Evolutionary conservation across 1,140 invertebrate genomes (phyloP), one percentile per base, ranked within the genome.

Genomic region (Drosophila ercepeae): DNA sequence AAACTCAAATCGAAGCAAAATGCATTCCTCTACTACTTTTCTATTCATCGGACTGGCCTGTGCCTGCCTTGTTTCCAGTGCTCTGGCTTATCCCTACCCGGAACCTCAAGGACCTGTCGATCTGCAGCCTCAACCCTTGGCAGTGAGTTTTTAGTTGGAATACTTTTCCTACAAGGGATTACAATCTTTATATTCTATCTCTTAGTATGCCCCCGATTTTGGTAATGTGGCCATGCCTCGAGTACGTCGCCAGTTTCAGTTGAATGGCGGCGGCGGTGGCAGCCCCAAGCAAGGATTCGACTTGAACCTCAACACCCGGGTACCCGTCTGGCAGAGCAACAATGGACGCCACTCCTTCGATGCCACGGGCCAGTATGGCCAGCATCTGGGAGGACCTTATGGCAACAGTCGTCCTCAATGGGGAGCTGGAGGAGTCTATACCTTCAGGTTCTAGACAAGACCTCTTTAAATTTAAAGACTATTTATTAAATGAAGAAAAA

Each of bases 301-400:
- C 44, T 16, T 91, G 13, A 90, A 41, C 36, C 16, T 89, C 19
- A 64, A 78, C 46, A 71, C 41, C n/a, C 84, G 74, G 36, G 76
- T 68, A 0, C 82, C 82, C 0, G 58, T 91, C 7, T 91, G 89
- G 89, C 65, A 76, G 29, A 91, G 89, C 32, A n/a, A 39, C 4
- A 91, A 91, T 55, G 89, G 86, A 16, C 63, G 89, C 16, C 86
- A 90, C 39, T 75, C 70, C 4, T 13, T 91, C 0, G 83, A 89
- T 48, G 89, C 59, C 5, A 84, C 74, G 2, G 89, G 73, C 4
- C 64, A 68, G 18, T 91, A 90, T 41, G 67, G 55, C 4, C 89
- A 91, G 51, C 89, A 91, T 46, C 42, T 91, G 18, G 86, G 89
- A 9, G 89, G 89, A 41, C 89, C 75, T 13, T 91, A 86, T 55